Evolutionary conservation across 2,888 invertebrate species (phyloP), one percentile per base, ranked within the genome.

Genomic region (Prenolepis imparis): DNA sequence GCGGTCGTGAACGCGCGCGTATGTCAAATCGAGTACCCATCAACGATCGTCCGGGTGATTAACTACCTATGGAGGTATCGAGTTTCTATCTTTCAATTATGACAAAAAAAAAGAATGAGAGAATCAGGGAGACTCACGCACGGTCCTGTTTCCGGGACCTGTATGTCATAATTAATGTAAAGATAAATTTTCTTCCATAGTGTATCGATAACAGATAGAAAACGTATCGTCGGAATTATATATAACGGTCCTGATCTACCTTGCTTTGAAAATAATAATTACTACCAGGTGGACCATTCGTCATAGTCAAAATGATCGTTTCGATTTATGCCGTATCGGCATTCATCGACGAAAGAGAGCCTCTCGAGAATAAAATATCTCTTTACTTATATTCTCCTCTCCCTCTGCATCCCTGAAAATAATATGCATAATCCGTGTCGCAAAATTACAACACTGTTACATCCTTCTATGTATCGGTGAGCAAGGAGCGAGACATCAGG

Each of bases 11-110:
- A 70, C 24, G 55, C 36, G 57, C 66, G 57, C 74, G 57, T 48
- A 52, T 61, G 57, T 68, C 72, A 67, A 66, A 78, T 70, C 78
- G 78, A 63, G 41, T 81, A 74, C 24, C 63, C 81, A 55, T 70
- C 63, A 32, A 12, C 21, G 48, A 66, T 68, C 67, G 55, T 39
- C 21, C 44, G 36, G 36, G 39, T 78, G 83, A 83, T 83, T 78
- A 67, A 81, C 63, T 55, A 24, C 55, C 72, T 57, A 82, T 78
- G 59, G 61, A 66, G 32, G 55, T 63, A 55, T 57, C 67, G 57
- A 78, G 74, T 74, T 70, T 70, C 36, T 74, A 39, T 57, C 18
- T 64, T 41, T 80, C 55, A 67, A 57, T 52, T 72, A 80, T 15
- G 32, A 24, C n/a, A 68, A 59, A 70, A 78, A 78, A 18, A 63